Evolutionary conservation across 2,113 vertebrate genomes (phyloP), one percentile per base, ranked within the genome.

Genomic region (Hystrix brachyura): DNA sequence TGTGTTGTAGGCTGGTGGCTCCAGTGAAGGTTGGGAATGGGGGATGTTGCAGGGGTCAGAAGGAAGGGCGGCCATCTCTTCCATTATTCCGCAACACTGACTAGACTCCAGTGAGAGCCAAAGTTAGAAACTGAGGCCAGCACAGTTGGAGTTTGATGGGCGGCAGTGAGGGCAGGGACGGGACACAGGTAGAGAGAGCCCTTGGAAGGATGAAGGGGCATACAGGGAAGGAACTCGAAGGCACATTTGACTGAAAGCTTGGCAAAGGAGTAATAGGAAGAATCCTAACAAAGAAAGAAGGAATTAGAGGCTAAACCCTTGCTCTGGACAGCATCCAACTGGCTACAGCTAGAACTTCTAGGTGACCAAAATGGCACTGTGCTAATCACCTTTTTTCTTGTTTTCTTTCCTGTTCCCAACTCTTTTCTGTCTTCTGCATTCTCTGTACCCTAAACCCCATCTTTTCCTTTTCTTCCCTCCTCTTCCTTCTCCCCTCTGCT

Each of bases 311-410:
- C 55, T 78, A 84, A 85, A 74, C 59, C 46, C n/a, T 0, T 0
- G 62, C 15, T 83, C 83, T 64, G 69, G 85, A 46, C 79, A 34
- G 76, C n/a, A 71, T 72, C 71, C 82, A 86, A 13, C 13, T 29
- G 11, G 62, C 91, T 53, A 3, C 18, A 34, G 46, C 65, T 90
- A 29, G 72, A 32, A 76, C 0, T 0, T 46, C 10, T 3, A n/a
- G 59, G 43, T 43, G 69, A 76, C 48, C 60, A 25, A 53, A 14
- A 14, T 27, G n/a, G 12, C 53, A 27, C 53, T n/a, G 38, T 89
- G 43, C 51, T 97, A 96, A 97, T 96, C 34, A 38, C 82, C 17
- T 90, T 23, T 55, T 29, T 65, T 88, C 88, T 92, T 91, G 27
- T 97, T 96, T 93, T 89, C 74, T 95, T 69, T 86, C 64, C 86